Evolutionary conservation across 1,140 invertebrate genomes (phyloP), one percentile per base, ranked within the genome.

Genomic region (Bombus fervidus): DNA sequence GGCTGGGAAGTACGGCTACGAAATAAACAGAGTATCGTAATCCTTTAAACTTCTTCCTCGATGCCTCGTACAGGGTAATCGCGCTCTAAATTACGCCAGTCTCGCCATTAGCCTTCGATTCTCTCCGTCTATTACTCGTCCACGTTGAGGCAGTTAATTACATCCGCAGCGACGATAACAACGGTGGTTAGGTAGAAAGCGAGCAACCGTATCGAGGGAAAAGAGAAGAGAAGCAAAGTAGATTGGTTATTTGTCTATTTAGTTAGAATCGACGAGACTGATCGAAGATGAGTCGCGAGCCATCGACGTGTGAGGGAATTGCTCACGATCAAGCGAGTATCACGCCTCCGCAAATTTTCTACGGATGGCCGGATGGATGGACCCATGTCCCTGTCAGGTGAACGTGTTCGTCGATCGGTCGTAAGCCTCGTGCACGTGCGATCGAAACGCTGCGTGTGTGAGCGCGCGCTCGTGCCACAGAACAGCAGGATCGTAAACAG

Each of bases 301-400:
- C 9, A 87, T 73, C 77, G 77, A 85, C 73, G 88, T 85, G 88
- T 87, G 41, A 89, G 73, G 28, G 81, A 89, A 89, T 90, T 73
- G 88, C 74, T 90, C 85, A 89, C 88, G 88, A 90, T 82, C 82
- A 85, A 73, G 37, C 71, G 86, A 87, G 83, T 83, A 87, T 87
- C 88, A 82, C 81, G 85, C 88, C 89, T 87, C 85, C 78, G 68
- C 88, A 85, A 90, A 90, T 90, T 89, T 90, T 89, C 83, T 82
- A 90, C 85, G 89, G 85, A 78, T 73, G 69, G 75, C 31, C 89
- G 88, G 69, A 43, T 76, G 69, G 73, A 53, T 34, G 57, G 59
- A 39, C 59, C 75, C 64, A 6, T 43, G 77, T 39, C 69, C 59
- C 66, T 22, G 47, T 47, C 71, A 79, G 68, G 76, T 43, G 28